phyloP scores from a whole-genome alignment of 2,113 vertebrate genomes.

The Puntigrus tetrazona region DNA sequence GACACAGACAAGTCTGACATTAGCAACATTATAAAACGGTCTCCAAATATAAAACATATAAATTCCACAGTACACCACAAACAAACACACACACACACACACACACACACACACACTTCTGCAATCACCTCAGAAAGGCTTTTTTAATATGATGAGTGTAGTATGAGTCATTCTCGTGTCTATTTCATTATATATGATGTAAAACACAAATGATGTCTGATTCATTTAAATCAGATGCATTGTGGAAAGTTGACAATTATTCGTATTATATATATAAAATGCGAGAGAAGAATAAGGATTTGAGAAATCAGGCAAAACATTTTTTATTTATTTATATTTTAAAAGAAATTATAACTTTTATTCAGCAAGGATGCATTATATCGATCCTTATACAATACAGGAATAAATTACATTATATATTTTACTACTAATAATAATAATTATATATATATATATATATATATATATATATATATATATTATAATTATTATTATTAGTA shows the following conservation, averaged over 20 bases:
- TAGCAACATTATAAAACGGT: background rate
- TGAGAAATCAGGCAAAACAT: background rate
- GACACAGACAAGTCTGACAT: background rate
- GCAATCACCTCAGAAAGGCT: background rate
- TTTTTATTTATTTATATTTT: background rate
- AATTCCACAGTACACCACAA: slow-evolving; percentile 7
- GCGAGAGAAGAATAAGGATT: background rate
- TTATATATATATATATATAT: too few species aligned
- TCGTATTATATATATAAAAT: background rate
- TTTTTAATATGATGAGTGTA: too few species aligned
- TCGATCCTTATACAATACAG: background rate
- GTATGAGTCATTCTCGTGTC: background rate
- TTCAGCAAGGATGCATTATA: background rate
- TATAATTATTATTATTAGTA: too few species aligned
- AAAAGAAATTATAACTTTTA: background rate
- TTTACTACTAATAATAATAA: too few species aligned
- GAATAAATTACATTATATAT: background rate
- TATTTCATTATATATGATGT: background rate
- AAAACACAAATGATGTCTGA: background rate
- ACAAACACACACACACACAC: too few species aligned
- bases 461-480: too few species aligned
- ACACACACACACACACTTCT: background rate
- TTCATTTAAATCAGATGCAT: too few species aligned
- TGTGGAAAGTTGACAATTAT: background rate
- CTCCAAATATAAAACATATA: background rate